These are phyloP conservation scores for Agonopterix subpropinquella DNA, from an alignment of 2,888 invertebrate species.

Conservation along the genomic window DNA sequence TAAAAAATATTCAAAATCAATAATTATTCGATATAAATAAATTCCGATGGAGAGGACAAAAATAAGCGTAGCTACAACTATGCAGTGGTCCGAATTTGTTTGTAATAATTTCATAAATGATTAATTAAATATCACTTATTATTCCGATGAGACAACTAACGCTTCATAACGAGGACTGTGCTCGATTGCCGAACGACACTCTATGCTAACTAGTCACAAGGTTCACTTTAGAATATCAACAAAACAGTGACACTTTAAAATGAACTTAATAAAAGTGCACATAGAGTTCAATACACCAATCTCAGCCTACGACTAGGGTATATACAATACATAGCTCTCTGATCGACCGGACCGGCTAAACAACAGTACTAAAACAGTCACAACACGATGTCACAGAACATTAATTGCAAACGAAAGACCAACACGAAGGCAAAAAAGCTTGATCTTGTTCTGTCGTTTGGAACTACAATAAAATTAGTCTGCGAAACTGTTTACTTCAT, in stretches of 20 bases:
- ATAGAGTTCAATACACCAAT: constrained; percentile 4
- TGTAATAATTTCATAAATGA: constrained; percentile 23
- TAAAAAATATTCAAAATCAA: constrained; percentile 55
- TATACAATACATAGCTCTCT: constrained; percentile 11
- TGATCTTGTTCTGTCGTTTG: no score
- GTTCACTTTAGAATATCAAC: neutral
- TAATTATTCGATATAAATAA: constrained; percentile 45
- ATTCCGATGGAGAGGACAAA: constrained; percentile 43
- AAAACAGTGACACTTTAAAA: neutral
- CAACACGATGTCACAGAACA: neutral
- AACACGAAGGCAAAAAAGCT: no score
- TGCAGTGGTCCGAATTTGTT: constrained; percentile 55
- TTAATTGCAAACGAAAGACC: no score
- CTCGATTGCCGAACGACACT: neutral
- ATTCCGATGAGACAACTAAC: constrained; percentile 54
- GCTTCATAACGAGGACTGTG: constrained; percentile 51
- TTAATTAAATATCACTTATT: constrained; percentile 47
- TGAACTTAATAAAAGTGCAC: neutral
- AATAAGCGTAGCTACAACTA: constrained; percentile 59
- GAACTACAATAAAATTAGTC: no score
- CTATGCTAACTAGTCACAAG: neutral
- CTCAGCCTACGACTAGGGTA: constrained; percentile 39
- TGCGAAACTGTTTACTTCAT: no score
- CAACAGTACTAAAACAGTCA: neutral
- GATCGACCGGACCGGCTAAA: neutral